Evolutionary conservation across 2,113 vertebrate genomes (phyloP), one percentile per base, ranked within the genome.

Genomic region (Corythornis madagascariensis): DNA sequence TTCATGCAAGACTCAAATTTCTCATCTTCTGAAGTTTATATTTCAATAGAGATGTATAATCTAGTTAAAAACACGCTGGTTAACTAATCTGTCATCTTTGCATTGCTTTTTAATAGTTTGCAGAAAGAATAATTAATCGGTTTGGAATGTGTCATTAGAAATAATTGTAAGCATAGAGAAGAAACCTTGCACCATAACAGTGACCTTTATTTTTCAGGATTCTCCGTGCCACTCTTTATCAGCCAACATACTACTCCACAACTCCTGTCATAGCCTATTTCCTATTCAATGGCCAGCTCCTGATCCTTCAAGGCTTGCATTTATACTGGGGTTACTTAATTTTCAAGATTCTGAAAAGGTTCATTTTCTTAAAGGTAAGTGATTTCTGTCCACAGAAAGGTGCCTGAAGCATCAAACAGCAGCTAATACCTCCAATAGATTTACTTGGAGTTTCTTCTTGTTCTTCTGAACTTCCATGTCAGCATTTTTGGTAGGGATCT

Each of bases 321-420:
- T 65, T 99, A 12, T 99, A 99, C 96, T 99, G 99, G 99, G 98
- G 98, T 11, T 99, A 98, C 79, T 97, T 98, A 66, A 98, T 99
- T 86, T 94, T 99, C 63, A 93, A 97, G 93, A 99, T 99, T 98
- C 89, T 99, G 96, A 97, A 92, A 83, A 98, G 98, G 85, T 99
- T 99, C 33, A 42, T 99, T 67, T 98, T 97, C 89, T 93, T 95
- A 65, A 98, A 97, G 82, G 99, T 99, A 97, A 99, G 99, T 95
- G 67, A 31, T 33, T 63, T 42, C 31, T 22, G 4, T 85, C 55
- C 56, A 47, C 48, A n/a, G 47, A 56, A 75, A 66, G 19, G 19
- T 18, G 5, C 17, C 29, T 28, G 13, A 59, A 31, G 15, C 38
- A 29, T 38, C 40, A 60, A 63, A 38, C 45, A 38, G 14, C 13